These are phyloP conservation scores for Argyresthia albistria DNA, from an alignment of 2,888 invertebrate genomes.

Conservation along the genomic window DNA sequence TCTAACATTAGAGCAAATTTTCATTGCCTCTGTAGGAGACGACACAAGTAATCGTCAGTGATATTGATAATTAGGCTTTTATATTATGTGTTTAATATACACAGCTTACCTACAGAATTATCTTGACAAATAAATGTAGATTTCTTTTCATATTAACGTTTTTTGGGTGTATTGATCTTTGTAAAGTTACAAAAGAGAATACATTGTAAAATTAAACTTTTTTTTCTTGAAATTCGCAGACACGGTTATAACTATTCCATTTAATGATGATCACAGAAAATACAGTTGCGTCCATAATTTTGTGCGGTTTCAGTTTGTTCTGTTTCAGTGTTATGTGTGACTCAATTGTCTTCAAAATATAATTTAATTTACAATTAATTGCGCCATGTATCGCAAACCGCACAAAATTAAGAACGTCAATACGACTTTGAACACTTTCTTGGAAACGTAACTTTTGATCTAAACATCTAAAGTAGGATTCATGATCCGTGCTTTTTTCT, in stretches of 20 bases:
- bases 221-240: constrained; percentile 52
- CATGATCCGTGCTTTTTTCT: constrained; percentile 61
- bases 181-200: constrained; percentile 54
- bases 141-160: constrained; percentile 24
- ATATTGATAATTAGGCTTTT: constrained; percentile 49
- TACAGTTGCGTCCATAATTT: constrained; percentile 29
- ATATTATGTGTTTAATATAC: constrained; percentile 48
- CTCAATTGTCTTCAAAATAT: background rate
- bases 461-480: constrained; percentile 68
- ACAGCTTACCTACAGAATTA: constrained; percentile 66
- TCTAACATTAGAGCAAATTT: background rate
- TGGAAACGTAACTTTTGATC: constrained; percentile 66
- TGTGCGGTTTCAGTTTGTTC: constrained; percentile 19
- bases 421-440: constrained; percentile 58
- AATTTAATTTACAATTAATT: background rate
- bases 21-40: background rate
- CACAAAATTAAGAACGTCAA: constrained; percentile 28
- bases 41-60: constrained; percentile 15
- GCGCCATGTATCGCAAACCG: constrained; percentile 12
- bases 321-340: background rate
- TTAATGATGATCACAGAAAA: constrained; percentile 63
- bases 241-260: constrained; percentile 59
- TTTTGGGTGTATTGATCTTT: constrained; percentile 17
- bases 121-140: constrained; percentile 60
- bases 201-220: constrained; percentile 56